A percentile compares a stretch with the other conserved stretches of the same genome.
Conservation (phyloP, 2,888 invertebrate genomes). For the Drosophila neonasuta region DNA sequence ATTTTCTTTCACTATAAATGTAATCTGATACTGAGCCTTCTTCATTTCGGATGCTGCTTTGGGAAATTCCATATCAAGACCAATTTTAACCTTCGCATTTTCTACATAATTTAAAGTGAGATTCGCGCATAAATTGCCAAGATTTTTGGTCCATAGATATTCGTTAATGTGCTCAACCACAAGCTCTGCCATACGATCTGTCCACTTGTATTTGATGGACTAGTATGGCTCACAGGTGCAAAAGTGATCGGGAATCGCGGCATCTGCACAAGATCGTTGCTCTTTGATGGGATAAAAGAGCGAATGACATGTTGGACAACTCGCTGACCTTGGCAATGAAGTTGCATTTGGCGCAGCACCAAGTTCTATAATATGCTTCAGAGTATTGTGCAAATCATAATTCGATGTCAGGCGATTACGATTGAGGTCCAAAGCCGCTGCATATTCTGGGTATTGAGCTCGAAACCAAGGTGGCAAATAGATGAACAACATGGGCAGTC, state of each 20-base stretch:
- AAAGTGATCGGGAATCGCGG: constrained; percentile 12
- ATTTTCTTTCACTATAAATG: constrained; percentile 3
- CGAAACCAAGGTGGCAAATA: constrained; percentile 23
- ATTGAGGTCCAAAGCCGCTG: constrained; percentile 4
- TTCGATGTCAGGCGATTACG: constrained; percentile 18
- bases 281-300: constrained; percentile 10
- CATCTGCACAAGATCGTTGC: constrained; percentile 6
- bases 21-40: constrained; percentile 1
- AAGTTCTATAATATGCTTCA: constrained; percentile 17
- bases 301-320: constrained; percentile 9
- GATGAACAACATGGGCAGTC: constrained; percentile 15
- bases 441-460: constrained; percentile 9
- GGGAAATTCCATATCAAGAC: not conserved
- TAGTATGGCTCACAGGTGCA: constrained; percentile 17
- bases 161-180: constrained; percentile 12
- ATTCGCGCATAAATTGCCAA: not conserved
- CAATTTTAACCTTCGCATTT: constrained; percentile 5
- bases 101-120: constrained; percentile 2
- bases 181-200: not conserved
- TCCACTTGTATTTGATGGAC: constrained; percentile 4
- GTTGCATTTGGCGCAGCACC: not conserved
- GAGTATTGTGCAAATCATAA: constrained; percentile 21
- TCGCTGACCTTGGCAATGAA: not conserved
- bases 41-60: not conserved
- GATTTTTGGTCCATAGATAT: not conserved